Percentiles rank a stretch among this genome's conserved stretches.
These are phyloP conservation scores for Furnarius figulus DNA, from an alignment of 2,113 vertebrate genomes.

Conservation along the genomic window DNA sequence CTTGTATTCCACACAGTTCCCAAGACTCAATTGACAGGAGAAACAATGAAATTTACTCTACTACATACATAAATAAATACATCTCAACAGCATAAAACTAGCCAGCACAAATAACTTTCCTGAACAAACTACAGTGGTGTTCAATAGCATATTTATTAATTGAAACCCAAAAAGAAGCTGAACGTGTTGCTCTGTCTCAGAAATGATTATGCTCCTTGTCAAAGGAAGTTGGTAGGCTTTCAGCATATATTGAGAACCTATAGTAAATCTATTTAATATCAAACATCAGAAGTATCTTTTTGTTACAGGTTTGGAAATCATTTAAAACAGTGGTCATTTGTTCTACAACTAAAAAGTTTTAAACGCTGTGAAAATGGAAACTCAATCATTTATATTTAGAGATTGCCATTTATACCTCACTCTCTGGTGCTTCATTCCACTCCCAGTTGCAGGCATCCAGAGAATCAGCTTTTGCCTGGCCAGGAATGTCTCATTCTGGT, in stretches of 20 bases:
- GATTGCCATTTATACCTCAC: not conserved
- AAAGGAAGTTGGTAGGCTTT: not conserved
- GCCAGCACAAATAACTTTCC: not conserved
- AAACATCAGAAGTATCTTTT: not conserved
- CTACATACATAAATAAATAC: not conserved
- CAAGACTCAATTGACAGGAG: not conserved
- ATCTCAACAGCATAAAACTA: not conserved
- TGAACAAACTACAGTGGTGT: not conserved
- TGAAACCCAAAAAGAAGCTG: not conserved
- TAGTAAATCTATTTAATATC: not conserved
- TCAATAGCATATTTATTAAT: not conserved
- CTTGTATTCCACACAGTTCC: not conserved
- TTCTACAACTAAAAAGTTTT: not conserved
- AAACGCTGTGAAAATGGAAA: slow-evolving; percentile 14
- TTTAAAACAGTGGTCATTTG: not conserved
- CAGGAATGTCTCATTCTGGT: slow-evolving; percentile 49
- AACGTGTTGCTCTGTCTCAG: not conserved
- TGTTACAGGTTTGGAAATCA: not conserved
- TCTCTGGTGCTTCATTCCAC: not conserved
- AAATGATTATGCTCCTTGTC: not conserved
- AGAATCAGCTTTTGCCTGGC: slow-evolving; percentile 2
- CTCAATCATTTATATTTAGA: not conserved
- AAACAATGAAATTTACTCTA: not conserved
- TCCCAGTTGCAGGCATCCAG: not conserved
- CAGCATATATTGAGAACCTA: not conserved